Conservation (phyloP, 2,113 vertebrate genomes). For the Ictalurus punctatus region DNA sequence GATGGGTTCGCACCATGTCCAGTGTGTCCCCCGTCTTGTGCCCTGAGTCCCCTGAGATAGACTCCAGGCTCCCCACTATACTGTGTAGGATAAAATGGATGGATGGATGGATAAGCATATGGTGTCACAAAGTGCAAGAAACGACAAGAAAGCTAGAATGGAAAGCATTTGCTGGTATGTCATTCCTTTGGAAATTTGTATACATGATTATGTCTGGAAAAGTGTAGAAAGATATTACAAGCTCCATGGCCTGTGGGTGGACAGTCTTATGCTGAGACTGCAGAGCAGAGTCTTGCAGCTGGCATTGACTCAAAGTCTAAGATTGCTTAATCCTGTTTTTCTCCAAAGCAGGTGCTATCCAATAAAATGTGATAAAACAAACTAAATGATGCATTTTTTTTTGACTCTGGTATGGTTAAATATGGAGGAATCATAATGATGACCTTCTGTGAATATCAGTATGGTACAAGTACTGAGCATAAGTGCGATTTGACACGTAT, state of each 20-base stretch:
- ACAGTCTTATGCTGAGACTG: background rate
- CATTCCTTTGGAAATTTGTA: background rate
- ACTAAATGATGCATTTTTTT: background rate
- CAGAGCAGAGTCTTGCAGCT: background rate
- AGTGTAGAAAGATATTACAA: background rate
- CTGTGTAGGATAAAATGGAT: no score
- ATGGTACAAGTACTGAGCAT: no score
- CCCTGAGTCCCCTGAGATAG: no score
- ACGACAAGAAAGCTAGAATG: no score
- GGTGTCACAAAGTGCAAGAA: background rate
- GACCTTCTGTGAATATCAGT: no score
- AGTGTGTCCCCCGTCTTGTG: no score
- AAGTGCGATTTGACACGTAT: no score
- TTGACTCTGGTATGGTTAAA: background rate
- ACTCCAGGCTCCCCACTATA: no score
- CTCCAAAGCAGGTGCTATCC: background rate
- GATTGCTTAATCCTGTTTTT: background rate
- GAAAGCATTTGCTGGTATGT: background rate
- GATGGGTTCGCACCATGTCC: no score
- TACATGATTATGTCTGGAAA: background rate
- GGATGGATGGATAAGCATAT: background rate
- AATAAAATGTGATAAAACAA: background rate
- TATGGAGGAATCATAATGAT: background rate
- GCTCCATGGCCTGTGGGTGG: background rate
- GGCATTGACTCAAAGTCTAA: background rate